These are phyloP conservation scores for Heteromormyrus szaboi DNA, from an alignment of 2,797 vertebrate genomes.

Conservation along the genomic window DNA sequence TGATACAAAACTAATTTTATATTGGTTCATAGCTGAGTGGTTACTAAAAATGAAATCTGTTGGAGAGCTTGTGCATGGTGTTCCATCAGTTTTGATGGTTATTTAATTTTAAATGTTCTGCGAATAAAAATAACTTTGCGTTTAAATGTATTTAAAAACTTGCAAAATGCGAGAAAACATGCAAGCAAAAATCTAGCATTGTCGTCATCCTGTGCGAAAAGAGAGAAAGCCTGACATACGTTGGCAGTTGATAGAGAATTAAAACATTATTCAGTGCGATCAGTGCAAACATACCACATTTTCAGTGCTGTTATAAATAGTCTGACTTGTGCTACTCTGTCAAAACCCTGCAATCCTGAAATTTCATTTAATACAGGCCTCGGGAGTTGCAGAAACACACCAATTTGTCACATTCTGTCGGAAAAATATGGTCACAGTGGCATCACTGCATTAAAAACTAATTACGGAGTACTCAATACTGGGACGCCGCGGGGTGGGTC, in stretches of 20 bases:
- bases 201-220: not conserved
- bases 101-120: not conserved
- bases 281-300: slow-evolving; percentile 33
- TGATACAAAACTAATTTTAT: not conserved
- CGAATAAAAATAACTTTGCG: not conserved
- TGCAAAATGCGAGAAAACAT: not conserved
- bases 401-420: not conserved
- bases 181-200: not conserved
- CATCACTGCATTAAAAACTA: not conserved
- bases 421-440: not conserved
- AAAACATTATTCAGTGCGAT: slow-evolving; percentile 43
- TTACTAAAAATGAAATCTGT: not conserved
- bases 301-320: slow-evolving; percentile 43
- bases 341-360: slow-evolving; percentile 25
- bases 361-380: slow-evolving; percentile 12
- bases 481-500: not conserved
- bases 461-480: not conserved
- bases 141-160: not conserved
- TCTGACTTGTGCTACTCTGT: slow-evolving; percentile 32
- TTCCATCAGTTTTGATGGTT: not conserved
- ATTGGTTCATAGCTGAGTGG: not conserved
- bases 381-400: not conserved
- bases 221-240: not conserved
- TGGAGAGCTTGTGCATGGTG: not conserved
- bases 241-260: not conserved